Base-by-base conservation (phyloP, 2,113 vertebrate species). In the Cebidichthys violaceus region DNA sequence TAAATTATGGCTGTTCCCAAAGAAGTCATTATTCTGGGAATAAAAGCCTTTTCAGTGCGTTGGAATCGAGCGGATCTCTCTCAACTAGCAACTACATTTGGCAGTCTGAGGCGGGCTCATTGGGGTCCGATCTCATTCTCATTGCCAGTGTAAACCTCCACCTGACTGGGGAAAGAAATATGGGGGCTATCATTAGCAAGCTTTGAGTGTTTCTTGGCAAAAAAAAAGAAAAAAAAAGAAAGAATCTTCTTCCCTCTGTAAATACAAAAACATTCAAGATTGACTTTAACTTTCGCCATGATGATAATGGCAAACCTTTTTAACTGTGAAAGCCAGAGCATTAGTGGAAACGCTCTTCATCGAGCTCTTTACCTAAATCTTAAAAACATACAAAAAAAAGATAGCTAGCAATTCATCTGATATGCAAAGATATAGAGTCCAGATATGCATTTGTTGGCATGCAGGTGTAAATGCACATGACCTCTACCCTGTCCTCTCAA, bases 401-500 rank as follows among this genome's bases (percentile, higher is more conserved):
- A 33, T 4, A 24, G 29, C 14, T 4, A 50, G 41, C 7, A 54
- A 52, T 27, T n/a, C 0, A 57, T 61, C 31, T 7, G 2, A 29
- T 33, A 9, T 31, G 61, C 4, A 6, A 55, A 72, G 31, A 45
- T 50, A 52, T 45, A 22, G 11, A 61, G 52, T 70, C 15, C 33
- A 55, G 20, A 64, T 37, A 4, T 6, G 14, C 13, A 66, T 35
- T 68, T 70, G 39, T 14, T 67, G 24, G 24, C 7, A 0, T 27
- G 22, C n/a, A 76, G 41, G n/a, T 69, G 79, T 61, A 29, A 64
- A 64, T 37, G 20, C 4, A 35, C 77, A 66, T 64, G 55, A 75
- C 66, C 54, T 70, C 76, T 66, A 84, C 9, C 35, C 29, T 82
- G 13, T 50, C 47, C 66, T 75, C 37, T 78, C 33, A 54, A 69